Base-by-base conservation (phyloP, 2,797 vertebrate species). In the Anabacerthia variegaticeps region DNA sequence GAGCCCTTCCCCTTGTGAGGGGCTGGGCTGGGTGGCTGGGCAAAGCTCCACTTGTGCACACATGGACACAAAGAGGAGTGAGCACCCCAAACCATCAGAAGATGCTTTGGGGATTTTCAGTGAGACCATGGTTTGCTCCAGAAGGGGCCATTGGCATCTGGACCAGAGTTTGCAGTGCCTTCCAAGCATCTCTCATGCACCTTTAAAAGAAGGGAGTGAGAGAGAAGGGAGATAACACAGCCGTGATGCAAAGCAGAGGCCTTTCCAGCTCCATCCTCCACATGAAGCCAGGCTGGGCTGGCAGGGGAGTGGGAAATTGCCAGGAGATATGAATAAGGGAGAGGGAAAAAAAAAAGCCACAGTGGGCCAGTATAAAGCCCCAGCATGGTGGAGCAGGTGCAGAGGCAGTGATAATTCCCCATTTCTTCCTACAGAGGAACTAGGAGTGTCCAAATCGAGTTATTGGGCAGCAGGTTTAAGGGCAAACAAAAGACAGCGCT, bases 401-500 rank as follows among this genome's bases (percentile, higher is more conserved):
- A 85, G 69, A 73, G 74, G 44, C 91, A 72, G 48, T 8, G 48
- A 82, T 95, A 92, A 96, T 93, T 89, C 87, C 89, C 86, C 39
- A 5, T 91, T 89, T 82, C 74, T 51, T 21, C 74, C 67, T n/a
- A 18, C 55, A 59, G 77, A 85, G 81, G 86, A 92, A 30, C 74
- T 23, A 58, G 84, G 74, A 93, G 71, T 27, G 55, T 32, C 89
- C 78, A 96, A 96, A 96, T 95, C 1, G 4, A 92, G 92, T 96
- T 96, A 94, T 4, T 2, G 0, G 80, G 74, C 88, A 51, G 88
- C 86, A 76, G 86, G 72, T 89, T 92, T 87, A 48, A 62, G 84
- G 86, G 19, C 59, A 58, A 91, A 95, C 91, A 95, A 96, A 96
- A 89, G 92, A 30, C 30, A 1, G 32, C 0, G 20, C 77, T 75